Evolutionary conservation across 1,140 invertebrate genomes (phyloP), one percentile per base, ranked within the genome.

Genomic region (Maniola jurtina): DNA sequence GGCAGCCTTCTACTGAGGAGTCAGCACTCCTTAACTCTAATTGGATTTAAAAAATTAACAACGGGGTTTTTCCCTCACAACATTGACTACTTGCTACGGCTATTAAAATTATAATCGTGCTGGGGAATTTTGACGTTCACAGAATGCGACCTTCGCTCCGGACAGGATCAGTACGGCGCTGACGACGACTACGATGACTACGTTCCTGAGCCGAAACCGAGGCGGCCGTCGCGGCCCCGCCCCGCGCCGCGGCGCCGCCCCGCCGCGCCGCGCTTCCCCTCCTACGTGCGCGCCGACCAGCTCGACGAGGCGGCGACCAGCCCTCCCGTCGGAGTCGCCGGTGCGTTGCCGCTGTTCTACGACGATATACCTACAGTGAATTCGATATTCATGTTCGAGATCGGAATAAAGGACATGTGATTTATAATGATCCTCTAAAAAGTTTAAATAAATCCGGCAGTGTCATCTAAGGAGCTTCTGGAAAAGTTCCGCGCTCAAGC

Each of bases 401-500:
- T n/a, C n/a, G n/a, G n/a, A n/a, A n/a, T n/a, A n/a, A n/a, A n/a
- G n/a, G n/a, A n/a, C n/a, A n/a, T n/a, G n/a, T n/a, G n/a, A n/a
- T n/a, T n/a, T 25, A 25, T 2, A 25, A 25, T 2, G 25, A 4
- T 25, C 25, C 4, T 25, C 25, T 25, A 4, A 25, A n/a, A 6
- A 34, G 68, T 47, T 55, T n/a, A 34, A 36, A 55, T n/a, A 10
- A 2, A 48, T 25, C 60, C 59, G 36, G 13, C 68, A 85, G 83
- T 66, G 7, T 73, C 80, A 13, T 81, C 83, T 0, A 45, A 68
- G 25, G 59, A 73, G n/a, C 66, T 85, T 6, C 42, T 87, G 34
- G 68, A 81, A 65, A 58, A 77, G 62, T 87, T 88, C 72, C 77
- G 60, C 0, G 66, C 62, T 13, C 84, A 86, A 47, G 42, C 38